Evolutionary conservation across 2,797 vertebrate genomes (phyloP), one percentile per base, ranked within the genome.

Genomic region (Falco columbarius): DNA sequence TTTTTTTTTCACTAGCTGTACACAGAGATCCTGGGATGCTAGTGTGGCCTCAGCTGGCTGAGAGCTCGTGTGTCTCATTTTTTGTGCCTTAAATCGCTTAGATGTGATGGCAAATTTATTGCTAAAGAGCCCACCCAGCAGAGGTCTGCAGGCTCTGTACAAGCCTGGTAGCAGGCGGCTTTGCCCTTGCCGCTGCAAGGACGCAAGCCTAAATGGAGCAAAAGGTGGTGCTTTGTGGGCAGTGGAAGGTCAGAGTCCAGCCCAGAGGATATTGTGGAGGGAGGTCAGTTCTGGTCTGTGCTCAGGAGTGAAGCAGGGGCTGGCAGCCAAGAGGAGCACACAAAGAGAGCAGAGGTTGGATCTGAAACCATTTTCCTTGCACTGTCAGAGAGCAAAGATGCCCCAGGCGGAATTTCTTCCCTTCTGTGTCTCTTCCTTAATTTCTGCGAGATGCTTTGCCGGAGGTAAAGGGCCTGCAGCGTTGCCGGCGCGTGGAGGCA

Each of bases 51-150:
- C 63, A 51, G 77, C 85, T 87, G 86, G 58, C 68, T 79, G 70
- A 49, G 21, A 38, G 49, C 68, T 81, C 68, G 3, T 3, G 1
- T 22, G n/a, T 51, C 55, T 81, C 30, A 0, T 75, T 75, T 89
- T 27, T 80, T 32, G 24, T 65, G 42, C 30, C 6, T 90, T 89
- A 63, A 89, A 82, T 91, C 51, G 75, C 83, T 96, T 54, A 88
- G 44, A n/a, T 55, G 68, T 24, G 87, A 56, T 65, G 65, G 80
- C 29, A 90, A 34, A 93, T 84, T 34, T 66, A 51, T 62, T 91
- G 85, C 75, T 77, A 3, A 82, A 67, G 85, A 93, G 75, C 75
- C 59, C 67, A 49, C 72, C 56, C 72, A 52, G 82, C 47, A 6
- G n/a, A 63, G 73, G 19, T 67, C 52, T 12, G 65, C 38, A 74